Conservation (phyloP, 2,888 invertebrate species). For the Eledone cirrhosa region DNA sequence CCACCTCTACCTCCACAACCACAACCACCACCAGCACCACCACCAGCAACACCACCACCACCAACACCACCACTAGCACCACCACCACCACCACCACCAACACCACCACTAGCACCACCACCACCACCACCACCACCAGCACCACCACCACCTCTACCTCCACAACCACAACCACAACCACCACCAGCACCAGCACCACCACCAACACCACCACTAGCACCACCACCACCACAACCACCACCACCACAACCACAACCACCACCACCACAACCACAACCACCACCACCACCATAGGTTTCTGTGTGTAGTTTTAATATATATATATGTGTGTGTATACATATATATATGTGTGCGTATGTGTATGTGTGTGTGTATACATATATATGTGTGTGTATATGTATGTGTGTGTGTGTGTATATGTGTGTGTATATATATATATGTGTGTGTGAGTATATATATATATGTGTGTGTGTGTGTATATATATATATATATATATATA, state of each 20-base stretch:
- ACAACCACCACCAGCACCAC: not conserved
- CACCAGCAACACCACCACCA: not conserved
- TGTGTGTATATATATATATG: not conserved
- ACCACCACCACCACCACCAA: not conserved
- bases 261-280: not conserved
- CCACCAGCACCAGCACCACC: not conserved
- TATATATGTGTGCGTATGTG: not conserved
- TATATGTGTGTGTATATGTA: not conserved
- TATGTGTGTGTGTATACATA: not conserved
- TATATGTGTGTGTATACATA: too few relatives aligned
- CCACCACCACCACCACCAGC: not conserved
- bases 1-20: not conserved
- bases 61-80: not conserved
- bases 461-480: not conserved
- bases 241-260: not conserved
- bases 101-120: not conserved
- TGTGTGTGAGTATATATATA: not conserved
- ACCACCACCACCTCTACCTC: not conserved
- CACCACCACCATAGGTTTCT: not conserved
- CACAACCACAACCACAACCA: not conserved
- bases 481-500: not conserved
- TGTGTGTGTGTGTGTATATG: slow-evolving; percentile 6
- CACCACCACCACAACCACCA: not conserved
- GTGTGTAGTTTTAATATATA: too few relatives aligned
- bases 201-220: not conserved